phyloP scores from a whole-genome alignment of 2,888 invertebrate species.

The Listrodromus nycthemerus region DNA sequence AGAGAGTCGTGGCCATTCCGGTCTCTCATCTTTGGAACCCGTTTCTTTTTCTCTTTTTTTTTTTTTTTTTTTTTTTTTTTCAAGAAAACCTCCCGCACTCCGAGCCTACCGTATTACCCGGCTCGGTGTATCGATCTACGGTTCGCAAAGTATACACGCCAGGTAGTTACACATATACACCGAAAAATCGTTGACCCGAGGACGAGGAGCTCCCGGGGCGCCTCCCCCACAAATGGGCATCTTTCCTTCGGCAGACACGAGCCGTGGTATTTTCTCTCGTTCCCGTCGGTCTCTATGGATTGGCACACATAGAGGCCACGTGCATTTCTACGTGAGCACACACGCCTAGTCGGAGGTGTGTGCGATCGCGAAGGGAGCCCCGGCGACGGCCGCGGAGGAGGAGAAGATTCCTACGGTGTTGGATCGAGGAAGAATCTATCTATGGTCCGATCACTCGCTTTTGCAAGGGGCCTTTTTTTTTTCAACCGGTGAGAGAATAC shows the following conservation, averaged over 20 bases:
- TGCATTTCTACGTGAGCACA: not conserved
- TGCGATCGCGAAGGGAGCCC: no score
- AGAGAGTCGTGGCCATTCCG: constrained; percentile 48
- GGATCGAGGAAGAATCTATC: constrained; percentile 64
- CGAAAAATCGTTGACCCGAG: constrained; percentile 31
- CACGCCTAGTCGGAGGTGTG: constrained; percentile 4
- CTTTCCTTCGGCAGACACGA: constrained; percentile 36
- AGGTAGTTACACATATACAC: not conserved
- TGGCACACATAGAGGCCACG: not conserved
- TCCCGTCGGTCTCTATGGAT: not conserved
- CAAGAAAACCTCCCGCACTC: constrained; percentile 67
- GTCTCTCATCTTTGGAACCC: constrained; percentile 42
- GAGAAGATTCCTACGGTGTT: constrained; percentile 17
- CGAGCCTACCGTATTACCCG: constrained; percentile 65
- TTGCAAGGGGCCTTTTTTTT: constrained; percentile 47
- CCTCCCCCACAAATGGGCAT: constrained; percentile 55
- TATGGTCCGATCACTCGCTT: constrained; percentile 66
- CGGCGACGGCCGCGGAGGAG: not conserved
- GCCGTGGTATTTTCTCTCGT: constrained; percentile 20
- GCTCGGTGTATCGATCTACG: constrained; percentile 2
- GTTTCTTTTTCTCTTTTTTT: not conserved
- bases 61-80: constrained; percentile 42
- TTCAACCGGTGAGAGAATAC: constrained; percentile 56
- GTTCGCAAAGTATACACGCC: not conserved
- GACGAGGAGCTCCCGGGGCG: constrained; percentile 10